Evolutionary conservation across 2,113 vertebrate species (phyloP).

Genomic region (Eolophus roseicapilla): DNA sequence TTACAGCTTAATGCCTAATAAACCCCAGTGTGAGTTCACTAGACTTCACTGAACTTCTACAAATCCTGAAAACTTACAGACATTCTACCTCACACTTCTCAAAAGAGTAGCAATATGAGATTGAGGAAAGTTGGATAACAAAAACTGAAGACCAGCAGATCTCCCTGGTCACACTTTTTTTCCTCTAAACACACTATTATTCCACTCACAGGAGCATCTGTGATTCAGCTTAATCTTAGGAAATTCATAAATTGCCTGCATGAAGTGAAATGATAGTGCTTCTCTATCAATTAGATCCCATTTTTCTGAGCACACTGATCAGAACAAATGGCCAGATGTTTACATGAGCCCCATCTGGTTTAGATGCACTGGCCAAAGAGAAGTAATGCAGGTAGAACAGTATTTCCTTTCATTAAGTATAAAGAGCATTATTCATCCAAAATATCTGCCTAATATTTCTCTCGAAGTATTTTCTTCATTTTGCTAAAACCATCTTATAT

Average conservation of each 20-base stretch:
- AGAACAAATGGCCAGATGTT: constrained; percentile 31
- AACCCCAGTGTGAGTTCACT: not conserved
- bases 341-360: constrained; percentile 25
- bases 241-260: not conserved
- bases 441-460: constrained; percentile 21
- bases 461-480: constrained; percentile 1
- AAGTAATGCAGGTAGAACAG: not conserved
- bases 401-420: constrained; percentile 22
- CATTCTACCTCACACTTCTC: not conserved
- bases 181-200: not conserved
- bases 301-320: not conserved
- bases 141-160: not conserved
- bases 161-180: not conserved
- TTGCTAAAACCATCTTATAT: constrained; percentile 8
- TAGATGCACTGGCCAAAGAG: not conserved
- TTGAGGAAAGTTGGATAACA: not conserved
- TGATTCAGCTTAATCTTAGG: not conserved
- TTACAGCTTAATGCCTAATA: not conserved
- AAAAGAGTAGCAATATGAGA: not conserved
- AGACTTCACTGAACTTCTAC: not conserved
- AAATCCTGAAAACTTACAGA: not conserved
- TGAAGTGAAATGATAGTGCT: not conserved
- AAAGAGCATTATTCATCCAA: constrained; percentile 11
- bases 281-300: not conserved
- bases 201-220: not conserved